A percentile compares a stretch with the other conserved stretches of the same genome.
Conservation (phyloP, 1,140 invertebrate species). For the Drosophila prosaltans region DNA sequence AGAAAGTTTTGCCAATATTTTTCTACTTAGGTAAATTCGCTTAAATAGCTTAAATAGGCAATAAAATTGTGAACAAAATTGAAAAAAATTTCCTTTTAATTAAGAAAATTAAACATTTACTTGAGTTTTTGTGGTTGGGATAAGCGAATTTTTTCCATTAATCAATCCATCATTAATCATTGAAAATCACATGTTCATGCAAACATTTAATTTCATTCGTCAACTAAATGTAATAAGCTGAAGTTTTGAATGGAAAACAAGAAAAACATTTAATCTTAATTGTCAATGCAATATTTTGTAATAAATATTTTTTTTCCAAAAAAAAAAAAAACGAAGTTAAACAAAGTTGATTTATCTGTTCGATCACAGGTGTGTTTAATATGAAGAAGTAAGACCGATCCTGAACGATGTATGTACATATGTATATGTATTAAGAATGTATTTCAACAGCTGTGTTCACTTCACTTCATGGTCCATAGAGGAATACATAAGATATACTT, state of each 20-base stretch:
- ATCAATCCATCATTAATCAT: not conserved
- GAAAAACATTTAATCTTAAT: constrained; percentile 55
- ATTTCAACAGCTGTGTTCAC: too few species aligned
- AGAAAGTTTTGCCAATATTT: constrained; percentile 39
- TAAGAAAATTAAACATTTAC: constrained; percentile 17
- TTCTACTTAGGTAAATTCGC: constrained; percentile 58
- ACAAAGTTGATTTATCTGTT: too few species aligned
- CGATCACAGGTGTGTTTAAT: too few species aligned
- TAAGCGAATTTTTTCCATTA: constrained; percentile 10
- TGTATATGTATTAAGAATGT: too few species aligned
- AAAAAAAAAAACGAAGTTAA: not conserved
- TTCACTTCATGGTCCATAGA: too few species aligned
- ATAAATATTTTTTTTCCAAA: constrained; percentile 60
- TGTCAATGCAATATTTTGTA: constrained; percentile 79
- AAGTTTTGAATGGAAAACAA: constrained; percentile 50
- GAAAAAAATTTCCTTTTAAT: not conserved
- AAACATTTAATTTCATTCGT: constrained; percentile 55
- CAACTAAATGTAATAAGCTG: constrained; percentile 51
- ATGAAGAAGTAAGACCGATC: too few species aligned
- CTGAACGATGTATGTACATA: too few species aligned
- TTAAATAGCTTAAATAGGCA: constrained; percentile 60
- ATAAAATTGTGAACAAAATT: constrained; percentile 27
- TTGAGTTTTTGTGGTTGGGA: constrained; percentile 35
- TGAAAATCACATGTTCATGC: constrained; percentile 53
- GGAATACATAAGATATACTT: too few species aligned